Percentiles rank a stretch among this genome's conserved stretches.
Evolutionary conservation across 2,888 invertebrate genomes (phyloP).

Genomic region (Hypercompe scribonia): DNA sequence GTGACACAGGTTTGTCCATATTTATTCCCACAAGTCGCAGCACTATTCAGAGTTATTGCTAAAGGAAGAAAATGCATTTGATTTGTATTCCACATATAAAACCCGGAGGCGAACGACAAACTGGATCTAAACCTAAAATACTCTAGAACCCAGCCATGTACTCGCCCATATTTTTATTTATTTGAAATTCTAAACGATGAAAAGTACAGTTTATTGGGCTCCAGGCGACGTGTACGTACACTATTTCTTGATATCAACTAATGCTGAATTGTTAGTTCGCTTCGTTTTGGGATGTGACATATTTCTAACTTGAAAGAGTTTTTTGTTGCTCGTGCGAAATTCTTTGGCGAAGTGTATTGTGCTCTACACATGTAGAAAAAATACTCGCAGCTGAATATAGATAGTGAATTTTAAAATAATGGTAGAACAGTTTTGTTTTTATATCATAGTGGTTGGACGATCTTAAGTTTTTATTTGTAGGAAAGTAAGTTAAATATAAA

Average conservation of each 20-base stretch:
- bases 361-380: neutral
- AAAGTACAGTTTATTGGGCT: slow-evolving; percentile 20
- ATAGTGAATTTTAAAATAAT: neutral
- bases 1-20: neutral
- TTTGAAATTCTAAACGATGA: slow-evolving; percentile 21
- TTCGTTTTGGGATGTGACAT: neutral
- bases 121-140: slow-evolving; percentile 16
- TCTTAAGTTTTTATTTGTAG: too few relatives aligned
- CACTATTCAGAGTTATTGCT: slow-evolving; percentile 15
- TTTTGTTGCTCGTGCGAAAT: neutral
- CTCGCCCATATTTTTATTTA: slow-evolving; percentile 23
- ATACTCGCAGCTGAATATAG: neutral
- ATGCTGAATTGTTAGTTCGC: slow-evolving; percentile 9
- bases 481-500: too few relatives aligned
- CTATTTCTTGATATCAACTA: slow-evolving; percentile 20
- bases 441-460: neutral
- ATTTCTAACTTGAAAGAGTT: neutral
- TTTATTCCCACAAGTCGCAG: neutral
- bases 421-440: neutral
- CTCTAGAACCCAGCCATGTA: slow-evolving; percentile 14
- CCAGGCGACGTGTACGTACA: slow-evolving; percentile 1
- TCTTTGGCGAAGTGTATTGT: neutral
- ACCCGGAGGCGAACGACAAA: slow-evolving; percentile 31
- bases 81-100: slow-evolving; percentile 53
- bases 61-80: slow-evolving; percentile 45